A percentile compares a stretch with the other conserved stretches of the same genome.
phyloP scores from a whole-genome alignment of 2,888 invertebrate genomes.

The Petrolisthes cinctipes region DNA sequence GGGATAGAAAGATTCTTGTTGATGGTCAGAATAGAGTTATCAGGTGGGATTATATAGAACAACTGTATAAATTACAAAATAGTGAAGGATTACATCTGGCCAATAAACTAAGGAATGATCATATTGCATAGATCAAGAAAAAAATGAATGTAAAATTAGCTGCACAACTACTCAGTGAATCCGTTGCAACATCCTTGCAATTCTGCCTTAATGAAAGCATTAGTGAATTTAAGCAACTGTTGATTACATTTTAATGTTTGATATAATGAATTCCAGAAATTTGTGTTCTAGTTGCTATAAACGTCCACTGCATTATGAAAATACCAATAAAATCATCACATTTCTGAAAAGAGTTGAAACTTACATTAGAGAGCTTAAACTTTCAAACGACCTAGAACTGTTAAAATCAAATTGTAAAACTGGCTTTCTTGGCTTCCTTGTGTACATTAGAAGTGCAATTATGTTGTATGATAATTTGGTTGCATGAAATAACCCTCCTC shows the following conservation, averaged over 20 bases:
- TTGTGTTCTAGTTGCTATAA: not conserved
- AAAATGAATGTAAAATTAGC: no score
- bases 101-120: no score
- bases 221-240: not conserved
- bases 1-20: no score
- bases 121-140: no score
- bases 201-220: not conserved
- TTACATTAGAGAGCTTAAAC: not conserved
- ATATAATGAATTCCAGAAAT: not conserved
- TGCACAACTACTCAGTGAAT: no score
- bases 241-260: not conserved
- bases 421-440: not conserved
- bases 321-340: not conserved
- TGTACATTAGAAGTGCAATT: not conserved
- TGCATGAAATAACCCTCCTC: not conserved
- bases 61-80: no score
- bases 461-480: not conserved
- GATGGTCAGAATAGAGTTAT: not conserved
- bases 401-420: not conserved
- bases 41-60: no score
- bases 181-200: not conserved
- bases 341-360: not conserved
- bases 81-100: no score
- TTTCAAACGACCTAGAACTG: not conserved
- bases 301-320: not conserved